Evolutionary conservation across 2,113 vertebrate genomes (phyloP).

Genomic region (Melanostigma gelatinosum): DNA sequence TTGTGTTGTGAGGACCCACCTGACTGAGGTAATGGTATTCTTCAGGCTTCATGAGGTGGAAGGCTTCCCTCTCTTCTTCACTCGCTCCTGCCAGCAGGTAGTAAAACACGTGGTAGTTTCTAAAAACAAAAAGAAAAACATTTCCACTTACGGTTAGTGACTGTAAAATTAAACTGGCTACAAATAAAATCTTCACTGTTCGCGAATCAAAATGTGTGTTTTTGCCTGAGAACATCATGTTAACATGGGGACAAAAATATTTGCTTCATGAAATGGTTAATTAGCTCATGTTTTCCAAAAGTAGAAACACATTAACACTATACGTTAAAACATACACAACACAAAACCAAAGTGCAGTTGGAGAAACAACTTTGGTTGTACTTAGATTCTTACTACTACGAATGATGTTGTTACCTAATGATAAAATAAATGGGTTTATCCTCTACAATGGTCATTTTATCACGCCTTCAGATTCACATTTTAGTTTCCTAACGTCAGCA

Average conservation of each 20-base stretch:
- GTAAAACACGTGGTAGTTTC: constrained; percentile 99
- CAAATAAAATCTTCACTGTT: neutral
- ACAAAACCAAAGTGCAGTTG: neutral
- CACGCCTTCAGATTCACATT: neutral
- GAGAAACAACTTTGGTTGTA: neutral
- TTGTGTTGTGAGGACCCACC: constrained; percentile 80
- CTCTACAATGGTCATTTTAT: neutral
- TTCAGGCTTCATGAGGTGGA: constrained; percentile 95
- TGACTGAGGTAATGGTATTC: constrained; percentile 99
- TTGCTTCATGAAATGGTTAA: neutral
- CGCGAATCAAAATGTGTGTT: neutral
- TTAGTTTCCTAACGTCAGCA: neutral
- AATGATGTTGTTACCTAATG: neutral
- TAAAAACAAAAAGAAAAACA: constrained; percentile 66
- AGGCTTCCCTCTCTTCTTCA: constrained; percentile 92
- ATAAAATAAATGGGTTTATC: neutral
- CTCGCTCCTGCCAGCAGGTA: constrained; percentile 98
- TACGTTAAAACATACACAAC: neutral
- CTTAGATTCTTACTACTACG: neutral
- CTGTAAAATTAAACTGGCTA: neutral
- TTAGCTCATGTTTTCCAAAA: neutral
- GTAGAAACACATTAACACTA: neutral
- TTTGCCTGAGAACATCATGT: neutral
- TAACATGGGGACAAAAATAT: neutral
- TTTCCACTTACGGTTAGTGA: neutral